A percentile compares a stretch with the other conserved stretches of the same genome.
phyloP scores from a whole-genome alignment of 2,888 invertebrate genomes.

The Epicampocera succincta region DNA sequence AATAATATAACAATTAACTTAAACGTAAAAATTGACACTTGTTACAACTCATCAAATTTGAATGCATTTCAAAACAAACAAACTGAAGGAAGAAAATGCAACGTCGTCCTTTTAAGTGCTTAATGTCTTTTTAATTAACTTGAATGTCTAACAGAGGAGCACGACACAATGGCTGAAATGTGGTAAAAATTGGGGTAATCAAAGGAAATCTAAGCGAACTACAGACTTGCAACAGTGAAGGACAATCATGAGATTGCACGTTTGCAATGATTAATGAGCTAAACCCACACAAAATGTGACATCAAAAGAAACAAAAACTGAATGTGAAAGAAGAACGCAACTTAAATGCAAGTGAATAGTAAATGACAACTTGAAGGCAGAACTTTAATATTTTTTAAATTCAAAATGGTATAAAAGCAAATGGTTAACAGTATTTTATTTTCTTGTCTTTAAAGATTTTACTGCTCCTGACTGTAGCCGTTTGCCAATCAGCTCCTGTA shows the following conservation, averaged over 20 bases:
- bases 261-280: conserved; percentile 9
- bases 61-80: not conserved
- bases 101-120: conserved; percentile 13
- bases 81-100: not conserved
- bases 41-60: not conserved
- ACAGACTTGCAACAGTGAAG: not conserved
- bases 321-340: too few relatives aligned
- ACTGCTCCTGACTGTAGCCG: conserved; percentile 71
- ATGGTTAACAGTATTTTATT: not conserved
- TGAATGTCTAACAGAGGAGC: conserved; percentile 17
- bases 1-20: not conserved
- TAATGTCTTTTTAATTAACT: conserved; percentile 50
- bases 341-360: too few relatives aligned
- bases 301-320: too few relatives aligned
- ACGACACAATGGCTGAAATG: not conserved
- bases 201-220: not conserved
- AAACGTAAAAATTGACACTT: not conserved
- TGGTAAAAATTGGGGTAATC: not conserved
- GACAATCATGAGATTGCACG: not conserved
- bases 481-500: conserved; percentile 75
- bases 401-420: not conserved
- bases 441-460: conserved; percentile 12
- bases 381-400: too few relatives aligned
- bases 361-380: too few relatives aligned
- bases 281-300: not conserved